Conservation (phyloP, 2,888 invertebrate species). For the Eilema caniola region DNA sequence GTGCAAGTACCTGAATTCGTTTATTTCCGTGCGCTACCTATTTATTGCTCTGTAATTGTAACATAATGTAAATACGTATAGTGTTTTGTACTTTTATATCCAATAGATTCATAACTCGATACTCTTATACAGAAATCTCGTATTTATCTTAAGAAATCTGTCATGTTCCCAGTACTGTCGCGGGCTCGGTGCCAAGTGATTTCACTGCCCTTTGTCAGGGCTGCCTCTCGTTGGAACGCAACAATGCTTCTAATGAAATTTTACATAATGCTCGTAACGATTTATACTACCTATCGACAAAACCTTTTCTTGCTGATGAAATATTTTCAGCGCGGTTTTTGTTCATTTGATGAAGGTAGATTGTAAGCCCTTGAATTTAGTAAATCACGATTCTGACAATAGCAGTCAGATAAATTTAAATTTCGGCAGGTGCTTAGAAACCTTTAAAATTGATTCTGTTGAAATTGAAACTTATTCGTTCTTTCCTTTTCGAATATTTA, state of each 20-base stretch:
- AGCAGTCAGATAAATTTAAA: conserved; percentile 25
- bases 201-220: conserved; percentile 57
- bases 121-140: conserved; percentile 27
- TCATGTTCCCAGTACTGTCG: conserved; percentile 42
- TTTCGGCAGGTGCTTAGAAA: conserved; percentile 7
- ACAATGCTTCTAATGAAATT: conserved; percentile 47
- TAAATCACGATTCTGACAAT: conserved; percentile 36
- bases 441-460: conserved; percentile 2
- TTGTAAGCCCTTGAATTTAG: conserved; percentile 18
- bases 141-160: conserved; percentile 48
- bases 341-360: conserved; percentile 30
- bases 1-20: too few species aligned
- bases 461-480: conserved; percentile 3
- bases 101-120: conserved; percentile 19
- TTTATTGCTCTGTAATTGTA: too few species aligned
- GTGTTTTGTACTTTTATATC: background rate
- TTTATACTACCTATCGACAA: conserved; percentile 28
- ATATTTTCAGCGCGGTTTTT: conserved; percentile 35
- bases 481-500: background rate
- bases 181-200: conserved; percentile 58
- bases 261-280: conserved; percentile 33
- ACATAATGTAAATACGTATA: background rate
- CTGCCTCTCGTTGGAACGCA: conserved; percentile 38
- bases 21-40: too few species aligned
- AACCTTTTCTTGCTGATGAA: conserved; percentile 35